Conservation (phyloP, 2,888 invertebrate genomes). For the Lithosia quadra region DNA sequence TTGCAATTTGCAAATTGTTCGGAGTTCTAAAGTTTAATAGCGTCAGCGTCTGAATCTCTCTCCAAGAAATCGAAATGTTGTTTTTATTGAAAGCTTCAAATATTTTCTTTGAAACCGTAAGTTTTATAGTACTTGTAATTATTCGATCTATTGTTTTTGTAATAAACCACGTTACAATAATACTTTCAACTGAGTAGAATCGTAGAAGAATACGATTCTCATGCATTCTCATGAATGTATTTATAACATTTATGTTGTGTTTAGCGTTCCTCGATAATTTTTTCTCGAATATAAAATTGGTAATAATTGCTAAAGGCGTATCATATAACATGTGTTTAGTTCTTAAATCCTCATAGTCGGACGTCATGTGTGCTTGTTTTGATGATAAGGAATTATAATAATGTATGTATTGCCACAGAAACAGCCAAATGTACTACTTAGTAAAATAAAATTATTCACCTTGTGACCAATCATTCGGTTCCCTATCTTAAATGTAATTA, state of each 20-base stretch:
- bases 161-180: not conserved
- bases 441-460: not conserved
- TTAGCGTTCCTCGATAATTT: not conserved
- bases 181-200: too few species aligned
- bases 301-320: too few species aligned
- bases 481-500: too few species aligned
- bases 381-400: not conserved
- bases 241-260: not conserved
- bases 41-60: not conserved
- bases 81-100: slow-evolving; percentile 33
- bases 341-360: too few species aligned
- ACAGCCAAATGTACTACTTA: not conserved
- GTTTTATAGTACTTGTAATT: slow-evolving; percentile 23
- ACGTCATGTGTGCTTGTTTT: not conserved
- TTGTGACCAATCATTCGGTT: not conserved
- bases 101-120: slow-evolving; percentile 50
- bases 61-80: slow-evolving; percentile 42
- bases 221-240: not conserved
- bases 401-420: too few species aligned
- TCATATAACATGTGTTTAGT: too few species aligned
- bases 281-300: not conserved
- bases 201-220: too few species aligned
- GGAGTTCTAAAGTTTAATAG: not conserved
- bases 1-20: not conserved
- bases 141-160: not conserved